Base-by-base conservation (phyloP, 2,888 invertebrate species). In the Andrena praecox region DNA sequence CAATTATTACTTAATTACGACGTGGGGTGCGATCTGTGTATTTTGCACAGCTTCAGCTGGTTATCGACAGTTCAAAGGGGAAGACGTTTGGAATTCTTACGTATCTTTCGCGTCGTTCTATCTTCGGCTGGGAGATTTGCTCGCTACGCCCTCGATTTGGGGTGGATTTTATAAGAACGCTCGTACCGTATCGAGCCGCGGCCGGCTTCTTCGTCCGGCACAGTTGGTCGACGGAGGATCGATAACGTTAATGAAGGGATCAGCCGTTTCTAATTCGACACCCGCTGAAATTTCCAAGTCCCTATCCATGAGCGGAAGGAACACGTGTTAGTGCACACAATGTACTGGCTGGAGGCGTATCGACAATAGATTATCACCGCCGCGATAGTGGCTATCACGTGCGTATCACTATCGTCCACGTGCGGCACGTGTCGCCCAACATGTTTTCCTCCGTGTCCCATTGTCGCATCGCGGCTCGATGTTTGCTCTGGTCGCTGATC, bases 331-430 rank as follows among this genome's bases (percentile, higher is more conserved):
- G 20, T 77, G 24, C 67, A 83, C 67, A 35, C 69, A 29, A 12
- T 42, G n/a, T 0, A 48, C 50, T 74, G 50, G 66, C 63, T 52
- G 42, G 8, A 54, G 6, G 6, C 20, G 35, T 82, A 83, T 81
- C 82, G 54, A 31, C 80, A 56, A 35, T 16, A 33, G 78, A 85
- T 83, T 72, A 71, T 16, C 31, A 8, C 3, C 16, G 69, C 67
- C 69, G 16, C 29, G 79, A 84, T 85, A 87, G 7, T 69, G 69
- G 74, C 50, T 82, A 90, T 90, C 90, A 90, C 91, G 91, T 85
- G 88, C 67, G 73, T 60, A 80, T 83, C 85, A 76, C 76, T 85
- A 85, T 85, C 84, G 69, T 83, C 78, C 77, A 86, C 86, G 86
- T 78, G 84, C 74, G 70, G 77, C 85, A 85, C 85, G 85, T 89